Base-by-base conservation (phyloP, 2,113 vertebrate genomes). In the Gavialis gangeticus region DNA sequence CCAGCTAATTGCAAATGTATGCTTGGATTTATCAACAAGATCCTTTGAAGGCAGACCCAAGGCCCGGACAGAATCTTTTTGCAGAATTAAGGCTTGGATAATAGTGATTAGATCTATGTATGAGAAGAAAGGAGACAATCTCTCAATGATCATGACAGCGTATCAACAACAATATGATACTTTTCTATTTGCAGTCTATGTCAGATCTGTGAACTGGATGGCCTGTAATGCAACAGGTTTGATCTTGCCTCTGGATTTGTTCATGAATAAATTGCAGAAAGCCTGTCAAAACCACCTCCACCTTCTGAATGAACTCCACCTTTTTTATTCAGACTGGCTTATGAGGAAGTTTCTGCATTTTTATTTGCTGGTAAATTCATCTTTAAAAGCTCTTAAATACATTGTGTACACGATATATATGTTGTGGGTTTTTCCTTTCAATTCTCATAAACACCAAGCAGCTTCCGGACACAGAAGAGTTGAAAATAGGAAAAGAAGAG, bases 171-270 rank as follows among this genome's bases (percentile, higher is more conserved):
- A 84, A 88, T 88, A 87, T 88, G 82, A 75, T 78, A 90, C 79
- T 93, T 78, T 94, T 59, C 89, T 82, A 12, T 75, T 90, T 81
- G 78, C 57, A 84, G 76, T 57, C 30, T 97, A 86, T 83, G 90
- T 96, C 96, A 94, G 93, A 93, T 55, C 60, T 69, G 66, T 58
- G 76, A 96, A 96, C 92, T 21, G 16, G 76, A 94, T 75, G 91
- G 91, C 92, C 85, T 77, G 86, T 84, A 97, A 89, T 96, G 90
- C 89, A 93, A 83, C 97, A 97, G 92, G 97, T 97, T 97, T 96
- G 90, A 91, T 97, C 97, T 92, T 97, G 97, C 84, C 84, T 75
- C 71, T 92, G 5, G 8, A 97, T 97, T 87, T 96, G 92, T 88
- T 96, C 92, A 93, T 79, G 82, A 94, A 92, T 83, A 94, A 94